Base-by-base conservation (phyloP, 2,113 vertebrate species). In the Elachura formosa region DNA sequence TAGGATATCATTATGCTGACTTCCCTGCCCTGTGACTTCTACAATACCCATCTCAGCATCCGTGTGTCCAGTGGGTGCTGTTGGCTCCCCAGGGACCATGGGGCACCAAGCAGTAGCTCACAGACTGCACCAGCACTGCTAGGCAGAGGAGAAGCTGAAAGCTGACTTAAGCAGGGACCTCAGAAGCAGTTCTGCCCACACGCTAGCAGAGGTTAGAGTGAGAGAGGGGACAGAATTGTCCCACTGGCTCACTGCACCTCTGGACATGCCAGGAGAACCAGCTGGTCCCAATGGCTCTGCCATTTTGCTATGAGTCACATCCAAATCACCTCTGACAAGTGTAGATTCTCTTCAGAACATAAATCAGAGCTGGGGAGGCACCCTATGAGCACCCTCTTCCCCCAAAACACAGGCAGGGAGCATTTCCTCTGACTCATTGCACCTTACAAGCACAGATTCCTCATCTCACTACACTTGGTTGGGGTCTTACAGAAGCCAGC, bases 21-120 rank as follows among this genome's bases (percentile, higher is more conserved):
- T 43, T 66, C 13, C 3, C 1, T 51, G 34, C 24, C 66, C 48
- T 31, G 43, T 13, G 66, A 64, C 13, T 33, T 61, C 40, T 61
- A 22, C 29, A 34, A 4, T 17, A 33, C 14, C 26, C 34, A 40
- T 23, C 52, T 55, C 41, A 38, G 8, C 40, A 49, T 22, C 52
- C 49, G 22, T 10, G 14, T 1, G 4, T 23, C 24, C 1, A 1
- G 31, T 9, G 3, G 46, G 33, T 34, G 20, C 69, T 38, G 34
- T 11, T 64, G 61, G 64, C 38, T 69, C 33, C 59, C 74, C 34
- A 36, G 29, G 33, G 23, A 40, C 51, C 0, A 10, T 5, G 21
- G 46, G 52, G 24, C 8, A 5, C 48, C 7, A 33, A 79, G 38
- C n/a, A 58, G 66, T 3, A 0, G 79, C 36, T 71, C 0, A 0